These are phyloP conservation scores for Epinephelus fuscoguttatus DNA, from an alignment of 2,113 vertebrate genomes.

Conservation along the genomic window DNA sequence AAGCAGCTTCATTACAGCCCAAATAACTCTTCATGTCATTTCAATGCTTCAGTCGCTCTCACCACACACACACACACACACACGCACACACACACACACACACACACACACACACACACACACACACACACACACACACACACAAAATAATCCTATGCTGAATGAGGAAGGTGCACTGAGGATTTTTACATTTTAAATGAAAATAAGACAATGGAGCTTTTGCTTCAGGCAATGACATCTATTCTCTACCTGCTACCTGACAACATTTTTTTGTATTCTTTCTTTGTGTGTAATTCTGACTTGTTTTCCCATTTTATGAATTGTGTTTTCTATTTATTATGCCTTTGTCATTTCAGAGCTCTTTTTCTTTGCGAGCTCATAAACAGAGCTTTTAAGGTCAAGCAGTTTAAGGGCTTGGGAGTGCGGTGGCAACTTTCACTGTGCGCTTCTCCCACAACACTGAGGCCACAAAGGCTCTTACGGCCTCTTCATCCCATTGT, in stretches of 20 bases:
- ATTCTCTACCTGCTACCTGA: constrained; percentile 2
- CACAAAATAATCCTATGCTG: constrained; percentile 24
- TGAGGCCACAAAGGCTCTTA: constrained; percentile 81
- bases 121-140: constrained; percentile 25
- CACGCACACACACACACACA: constrained; percentile 25
- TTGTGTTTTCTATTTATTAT: constrained; percentile 44
- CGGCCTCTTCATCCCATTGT: constrained; percentile 85
- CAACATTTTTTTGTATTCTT: constrained; percentile 21
- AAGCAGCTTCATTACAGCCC: constrained; percentile 89
- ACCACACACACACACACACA: constrained; percentile 42
- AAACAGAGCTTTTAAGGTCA: constrained; percentile 74
- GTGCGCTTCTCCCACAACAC: constrained; percentile 1
- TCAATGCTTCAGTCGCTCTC: constrained; percentile 69
- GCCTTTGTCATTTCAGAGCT: constrained; percentile 29
- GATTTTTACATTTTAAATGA: constrained; percentile 52
- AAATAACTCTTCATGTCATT: constrained; percentile 89
- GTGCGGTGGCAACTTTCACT: constrained; percentile 71
- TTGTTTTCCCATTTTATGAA: constrained; percentile 38
- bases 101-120: constrained; percentile 25
- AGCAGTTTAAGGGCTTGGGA: constrained; percentile 75
- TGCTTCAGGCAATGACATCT: constrained; percentile 36
- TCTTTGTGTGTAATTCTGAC: constrained; percentile 12
- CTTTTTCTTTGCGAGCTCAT: constrained; percentile 44
- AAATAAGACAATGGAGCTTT: constrained; percentile 35
- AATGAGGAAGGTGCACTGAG: constrained; percentile 16